phyloP scores from a whole-genome alignment of 2,113 vertebrate genomes.

The Cinclus mexicanus region DNA sequence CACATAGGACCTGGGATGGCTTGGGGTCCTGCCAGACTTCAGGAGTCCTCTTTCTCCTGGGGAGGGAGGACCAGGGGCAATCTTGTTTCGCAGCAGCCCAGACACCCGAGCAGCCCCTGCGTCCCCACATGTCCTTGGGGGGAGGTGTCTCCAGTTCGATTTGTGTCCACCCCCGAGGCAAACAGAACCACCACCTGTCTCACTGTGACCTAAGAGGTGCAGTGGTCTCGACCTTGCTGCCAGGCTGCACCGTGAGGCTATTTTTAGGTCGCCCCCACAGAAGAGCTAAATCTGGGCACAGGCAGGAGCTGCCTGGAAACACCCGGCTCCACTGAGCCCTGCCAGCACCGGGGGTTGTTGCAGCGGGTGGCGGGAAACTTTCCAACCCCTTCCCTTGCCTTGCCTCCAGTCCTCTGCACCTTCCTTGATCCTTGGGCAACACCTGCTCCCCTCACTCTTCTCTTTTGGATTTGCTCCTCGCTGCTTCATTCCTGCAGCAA shows the following conservation, averaged over 20 bases:
- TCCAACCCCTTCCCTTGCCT: background rate
- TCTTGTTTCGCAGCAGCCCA: background rate
- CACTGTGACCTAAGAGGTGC: background rate
- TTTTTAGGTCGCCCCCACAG: constrained; percentile 1
- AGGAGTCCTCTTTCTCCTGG: rapidly evolving
- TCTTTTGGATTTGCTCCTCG: background rate
- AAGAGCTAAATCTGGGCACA: background rate
- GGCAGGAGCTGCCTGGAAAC: background rate
- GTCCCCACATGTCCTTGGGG: rapidly evolving
- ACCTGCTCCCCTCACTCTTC: background rate
- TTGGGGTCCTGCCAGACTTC: background rate
- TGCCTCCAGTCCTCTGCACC: background rate
- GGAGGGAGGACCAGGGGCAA: background rate
- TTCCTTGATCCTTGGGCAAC: background rate
- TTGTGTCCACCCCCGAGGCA: background rate
- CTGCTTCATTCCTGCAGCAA: background rate
- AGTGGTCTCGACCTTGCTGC: background rate
- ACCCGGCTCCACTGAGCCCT: background rate
- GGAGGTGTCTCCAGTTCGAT: background rate
- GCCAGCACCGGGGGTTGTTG: background rate
- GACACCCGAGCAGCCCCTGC: background rate
- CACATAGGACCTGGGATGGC: rapidly evolving
- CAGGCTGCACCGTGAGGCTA: background rate
- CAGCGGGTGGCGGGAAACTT: background rate
- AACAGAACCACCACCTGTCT: background rate